Base-by-base conservation (phyloP, 2,113 vertebrate genomes). In the Tamias sibiricus region DNA sequence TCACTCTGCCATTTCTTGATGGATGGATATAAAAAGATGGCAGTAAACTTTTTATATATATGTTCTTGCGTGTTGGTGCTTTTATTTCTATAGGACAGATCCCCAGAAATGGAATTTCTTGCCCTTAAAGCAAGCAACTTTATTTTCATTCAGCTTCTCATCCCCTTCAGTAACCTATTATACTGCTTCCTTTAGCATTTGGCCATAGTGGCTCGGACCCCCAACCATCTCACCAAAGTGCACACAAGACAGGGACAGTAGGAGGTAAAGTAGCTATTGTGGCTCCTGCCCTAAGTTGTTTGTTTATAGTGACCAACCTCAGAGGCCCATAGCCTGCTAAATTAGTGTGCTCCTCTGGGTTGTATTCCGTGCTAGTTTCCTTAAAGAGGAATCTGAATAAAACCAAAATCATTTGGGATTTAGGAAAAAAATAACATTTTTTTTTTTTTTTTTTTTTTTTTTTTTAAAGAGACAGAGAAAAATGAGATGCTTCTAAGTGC, bases 251-350 rank as follows among this genome's bases (percentile, higher is more conserved):
- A 82, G 77, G 1, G n/a, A n/a, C 75, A 6, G 89, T 24, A 11
- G 97, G 97, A 54, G 93, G 96, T 79, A 44, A 96, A 97, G 91
- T 93, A 76, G 75, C 90, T 90, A 5, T 54, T 77, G 54, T 80
- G 92, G 84, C 59, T 95, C 80, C 88, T 96, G 95, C 80, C 93
- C 95, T 28, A 44, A 9, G 35, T 19, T 94, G 91, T 96, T 95
- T 97, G 88, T 95, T 96, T 93, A 85, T 19, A 71, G 91, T 91
- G 96, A 95, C 90, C 2, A 75, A 42, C 24, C 72, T 88, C 35
- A 37, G 85, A 57, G 68, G 76, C 47, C 24, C 79, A 74, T n/a
- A 26, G 64, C 47, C 28, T 47, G 68, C 8, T 80, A 96, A 95
- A 97, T 82, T 95, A 91, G 54, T 59, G n/a, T 72, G 28, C 42